phyloP scores from a whole-genome alignment of 2,113 vertebrate genomes.

The Myrmecophaga tridactyla region DNA sequence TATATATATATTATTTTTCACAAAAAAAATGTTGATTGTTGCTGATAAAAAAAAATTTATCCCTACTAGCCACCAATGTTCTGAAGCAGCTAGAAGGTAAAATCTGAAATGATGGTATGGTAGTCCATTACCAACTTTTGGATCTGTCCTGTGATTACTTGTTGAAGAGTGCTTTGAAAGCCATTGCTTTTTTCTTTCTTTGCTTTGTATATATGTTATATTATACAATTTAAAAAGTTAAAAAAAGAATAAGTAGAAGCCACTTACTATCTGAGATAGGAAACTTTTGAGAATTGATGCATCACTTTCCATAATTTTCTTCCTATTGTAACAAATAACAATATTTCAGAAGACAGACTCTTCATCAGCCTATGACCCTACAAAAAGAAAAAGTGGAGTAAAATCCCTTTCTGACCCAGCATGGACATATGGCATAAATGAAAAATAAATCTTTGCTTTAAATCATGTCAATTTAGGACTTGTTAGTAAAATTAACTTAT shows the following conservation, averaged over 20 bases:
- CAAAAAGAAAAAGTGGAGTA: not conserved
- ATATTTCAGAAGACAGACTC: not conserved
- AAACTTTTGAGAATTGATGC: not conserved
- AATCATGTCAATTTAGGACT: not conserved
- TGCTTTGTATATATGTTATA: too few relatives aligned
- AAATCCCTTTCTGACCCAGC: not conserved
- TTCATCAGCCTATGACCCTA: not conserved
- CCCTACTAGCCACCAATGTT: too few relatives aligned
- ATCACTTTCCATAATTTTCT: not conserved
- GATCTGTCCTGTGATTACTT: too few relatives aligned
- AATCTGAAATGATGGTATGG: too few relatives aligned
- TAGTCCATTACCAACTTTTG: too few relatives aligned
- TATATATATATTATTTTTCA: too few relatives aligned
- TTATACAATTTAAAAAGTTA: too few relatives aligned
- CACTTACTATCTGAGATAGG: not conserved
- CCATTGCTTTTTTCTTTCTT: too few relatives aligned
- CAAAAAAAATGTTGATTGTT: too few relatives aligned
- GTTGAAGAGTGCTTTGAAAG: too few relatives aligned
- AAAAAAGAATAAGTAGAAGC: not conserved
- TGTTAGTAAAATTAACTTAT: not conserved
- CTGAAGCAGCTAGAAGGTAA: too few relatives aligned
- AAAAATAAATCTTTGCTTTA: not conserved
- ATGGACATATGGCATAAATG: not conserved
- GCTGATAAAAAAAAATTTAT: too few relatives aligned
- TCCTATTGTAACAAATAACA: not conserved